Base-by-base conservation (phyloP, 2,113 vertebrate genomes). In the Hemiscyllium ocellatum region DNA sequence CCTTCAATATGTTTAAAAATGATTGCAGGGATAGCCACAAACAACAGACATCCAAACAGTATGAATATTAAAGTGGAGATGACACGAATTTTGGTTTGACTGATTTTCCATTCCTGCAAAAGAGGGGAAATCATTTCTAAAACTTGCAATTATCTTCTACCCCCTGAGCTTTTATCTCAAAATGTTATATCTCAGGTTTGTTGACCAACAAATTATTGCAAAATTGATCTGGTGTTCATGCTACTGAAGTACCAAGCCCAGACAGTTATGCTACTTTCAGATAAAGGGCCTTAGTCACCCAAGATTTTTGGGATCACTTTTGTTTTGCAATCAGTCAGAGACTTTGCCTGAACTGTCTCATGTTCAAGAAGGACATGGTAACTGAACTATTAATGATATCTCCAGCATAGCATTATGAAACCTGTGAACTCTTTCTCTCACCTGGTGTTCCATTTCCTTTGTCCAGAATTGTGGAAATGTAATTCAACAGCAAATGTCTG, bases 1-100 rank as follows among this genome's bases (percentile, higher is more conserved):
- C 98, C 98, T 97, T 99, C 99, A 96, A 99, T 99, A 97, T 99
- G 98, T 97, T 99, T 98, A 97, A 99, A 99, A 97, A 99, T 99
- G 97, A 99, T 96, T 0, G 98, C 99, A 0, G 99, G 99, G 96
- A 99, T 98, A 65, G 98, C 98, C 96, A 99, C 99, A 68, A 99
- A 99, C 96, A 99, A 98, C 95, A 99, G 98, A 76, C 99, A 99
- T 95, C 99, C 99, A 26, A 99, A 99, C 4, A 99, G 97, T 96
- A 99, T 99, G 97, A 99, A 99, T 97, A 99, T 98, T 97, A 99
- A 98, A 22, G 99, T 99, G 96, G 99, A 99, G 97, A 99, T 98
- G 96, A 99, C 99, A 0, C 99, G 98, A 96, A 99, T 99, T 98
- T 99, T 99, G 83, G 99, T 99, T 97, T 99, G 99, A 97, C 99